Conservation (phyloP, 1,140 invertebrate genomes). For the Formica exsecta region DNA sequence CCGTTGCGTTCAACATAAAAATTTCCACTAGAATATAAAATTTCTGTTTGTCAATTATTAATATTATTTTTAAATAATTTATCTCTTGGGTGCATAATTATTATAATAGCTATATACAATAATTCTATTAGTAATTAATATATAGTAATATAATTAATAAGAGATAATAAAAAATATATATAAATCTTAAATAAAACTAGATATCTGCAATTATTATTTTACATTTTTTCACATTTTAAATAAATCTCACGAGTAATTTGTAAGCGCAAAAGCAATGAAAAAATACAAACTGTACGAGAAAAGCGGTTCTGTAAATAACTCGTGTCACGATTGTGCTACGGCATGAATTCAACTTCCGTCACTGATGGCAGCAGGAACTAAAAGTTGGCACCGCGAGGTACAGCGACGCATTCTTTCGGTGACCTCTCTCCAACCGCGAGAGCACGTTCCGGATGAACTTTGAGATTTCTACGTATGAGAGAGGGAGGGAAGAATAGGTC, state of each 20-base stretch:
- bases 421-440: conserved; percentile 12
- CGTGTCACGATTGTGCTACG: neutral
- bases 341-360: conserved; percentile 35
- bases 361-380: conserved; percentile 3
- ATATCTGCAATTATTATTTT: neutral
- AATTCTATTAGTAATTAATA: neutral
- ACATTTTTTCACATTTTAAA: neutral
- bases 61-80: neutral
- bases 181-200: neutral
- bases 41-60: neutral
- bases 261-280: neutral
- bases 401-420: conserved; percentile 47
- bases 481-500: conserved; percentile 21
- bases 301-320: conserved; percentile 17
- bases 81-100: neutral
- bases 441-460: conserved; percentile 53
- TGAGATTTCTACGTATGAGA: conserved; percentile 38
- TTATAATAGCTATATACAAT: neutral
- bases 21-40: neutral
- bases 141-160: neutral
- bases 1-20: neutral
- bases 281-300: neutral
- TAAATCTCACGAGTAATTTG: too few relatives aligned
- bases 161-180: neutral
- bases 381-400: neutral